phyloP scores from a whole-genome alignment of 2,113 vertebrate species.

The Noturus placidus region DNA sequence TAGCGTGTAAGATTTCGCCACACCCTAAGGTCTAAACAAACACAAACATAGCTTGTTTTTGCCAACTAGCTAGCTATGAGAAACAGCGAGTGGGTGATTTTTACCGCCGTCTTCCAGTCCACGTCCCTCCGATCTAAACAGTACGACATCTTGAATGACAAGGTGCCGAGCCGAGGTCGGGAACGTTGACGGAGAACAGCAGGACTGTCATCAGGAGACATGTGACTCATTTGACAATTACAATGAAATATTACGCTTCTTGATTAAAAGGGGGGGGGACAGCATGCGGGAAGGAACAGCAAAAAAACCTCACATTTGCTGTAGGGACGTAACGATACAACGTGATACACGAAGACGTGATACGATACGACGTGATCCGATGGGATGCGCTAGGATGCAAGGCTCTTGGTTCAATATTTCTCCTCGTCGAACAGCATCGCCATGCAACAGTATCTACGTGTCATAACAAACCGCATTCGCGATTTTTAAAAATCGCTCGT shows the following conservation, averaged over 20 bases:
- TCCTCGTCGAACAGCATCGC: not conserved
- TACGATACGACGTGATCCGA: not conserved
- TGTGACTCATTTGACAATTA: not conserved
- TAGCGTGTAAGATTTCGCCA: not conserved
- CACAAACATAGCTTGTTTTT: not conserved
- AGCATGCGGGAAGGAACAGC: not conserved
- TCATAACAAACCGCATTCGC: not conserved
- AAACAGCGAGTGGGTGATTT: not conserved
- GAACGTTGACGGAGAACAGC: not conserved
- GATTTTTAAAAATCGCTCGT: no score
- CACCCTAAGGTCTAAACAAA: not conserved
- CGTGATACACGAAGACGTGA: not conserved
- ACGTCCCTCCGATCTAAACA: not conserved
- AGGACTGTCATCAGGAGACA: not conserved
- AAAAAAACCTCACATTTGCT: not conserved
- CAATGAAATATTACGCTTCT: not conserved
- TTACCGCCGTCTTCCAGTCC: not conserved
- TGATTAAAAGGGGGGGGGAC: not conserved
- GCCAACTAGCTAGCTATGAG: not conserved
- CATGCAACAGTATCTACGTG: fast-evolving
- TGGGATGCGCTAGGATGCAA: no score
- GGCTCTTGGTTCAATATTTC: not conserved
- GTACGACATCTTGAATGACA: not conserved
- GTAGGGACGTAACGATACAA: not conserved
- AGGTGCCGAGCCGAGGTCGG: not conserved